Evolutionary conservation across 2,797 vertebrate genomes (phyloP).

Genomic region (Euphonia xanthogaster): DNA sequence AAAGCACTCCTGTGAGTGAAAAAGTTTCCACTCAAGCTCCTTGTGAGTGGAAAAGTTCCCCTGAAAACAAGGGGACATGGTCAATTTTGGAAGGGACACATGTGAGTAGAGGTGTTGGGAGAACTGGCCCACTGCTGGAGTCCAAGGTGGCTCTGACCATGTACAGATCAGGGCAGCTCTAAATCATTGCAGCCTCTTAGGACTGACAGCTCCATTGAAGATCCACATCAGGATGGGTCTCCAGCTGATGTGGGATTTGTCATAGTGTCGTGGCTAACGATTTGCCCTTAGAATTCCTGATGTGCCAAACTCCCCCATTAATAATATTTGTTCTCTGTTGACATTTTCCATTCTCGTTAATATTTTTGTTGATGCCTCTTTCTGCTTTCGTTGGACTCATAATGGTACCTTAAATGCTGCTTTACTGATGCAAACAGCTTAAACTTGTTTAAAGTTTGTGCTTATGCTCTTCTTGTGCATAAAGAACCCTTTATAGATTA

Average conservation of each 20-base stretch:
- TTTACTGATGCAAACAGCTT: not conserved
- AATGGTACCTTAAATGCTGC: not conserved
- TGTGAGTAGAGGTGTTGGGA: not conserved
- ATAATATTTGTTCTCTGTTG: not conserved
- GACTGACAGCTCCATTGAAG: not conserved
- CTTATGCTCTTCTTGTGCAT: not conserved
- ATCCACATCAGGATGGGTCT: not conserved
- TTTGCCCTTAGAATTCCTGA: not conserved
- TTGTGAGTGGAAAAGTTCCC: accelerated
- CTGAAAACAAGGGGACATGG: not conserved
- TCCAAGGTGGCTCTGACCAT: not conserved
- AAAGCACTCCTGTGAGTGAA: not conserved
- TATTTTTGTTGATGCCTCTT: not conserved
- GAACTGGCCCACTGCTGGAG: not conserved
- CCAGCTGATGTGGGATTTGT: not conserved
- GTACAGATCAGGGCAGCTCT: accelerated
- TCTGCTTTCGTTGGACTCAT: not conserved
- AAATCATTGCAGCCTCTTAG: not conserved
- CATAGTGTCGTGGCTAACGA: accelerated
- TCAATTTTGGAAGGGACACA: not conserved
- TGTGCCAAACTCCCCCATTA: not conserved
- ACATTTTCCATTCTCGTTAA: not conserved
- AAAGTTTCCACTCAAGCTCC: not conserved
- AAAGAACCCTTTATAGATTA: not conserved
- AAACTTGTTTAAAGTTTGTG: not conserved